Evolutionary conservation across 1,140 invertebrate species (phyloP).

Genomic region (Drosophila neocordata): DNA sequence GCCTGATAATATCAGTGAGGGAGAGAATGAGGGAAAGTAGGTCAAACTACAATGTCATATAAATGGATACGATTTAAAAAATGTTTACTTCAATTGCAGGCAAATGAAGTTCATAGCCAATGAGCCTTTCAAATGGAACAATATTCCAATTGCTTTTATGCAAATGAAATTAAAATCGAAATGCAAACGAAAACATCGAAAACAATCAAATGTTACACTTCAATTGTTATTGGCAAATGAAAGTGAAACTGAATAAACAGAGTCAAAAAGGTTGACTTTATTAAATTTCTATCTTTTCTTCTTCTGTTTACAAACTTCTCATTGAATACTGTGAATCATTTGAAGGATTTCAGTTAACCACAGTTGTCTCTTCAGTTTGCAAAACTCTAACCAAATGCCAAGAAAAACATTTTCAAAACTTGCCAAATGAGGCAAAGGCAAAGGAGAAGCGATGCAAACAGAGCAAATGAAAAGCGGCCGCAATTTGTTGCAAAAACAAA

Average conservation of each 20-base stretch:
- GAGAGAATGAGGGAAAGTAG: not conserved
- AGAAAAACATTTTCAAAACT: conserved; percentile 29
- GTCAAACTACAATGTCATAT: not conserved
- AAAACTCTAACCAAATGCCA: conserved; percentile 23
- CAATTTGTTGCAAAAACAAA: conserved; percentile 69
- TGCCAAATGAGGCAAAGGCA: conserved; percentile 41
- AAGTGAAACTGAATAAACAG: not conserved
- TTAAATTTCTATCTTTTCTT: not conserved
- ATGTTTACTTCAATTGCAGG: conserved; percentile 8
- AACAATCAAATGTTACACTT: conserved; percentile 25
- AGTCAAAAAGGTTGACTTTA: not conserved
- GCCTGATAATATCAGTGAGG: not conserved
- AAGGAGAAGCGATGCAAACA: conserved; percentile 11
- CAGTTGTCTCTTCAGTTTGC: not conserved
- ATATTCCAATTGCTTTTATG: conserved; percentile 31
- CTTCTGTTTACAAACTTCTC: not conserved
- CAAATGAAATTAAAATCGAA: conserved; percentile 20
- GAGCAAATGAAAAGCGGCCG: conserved; percentile 42
- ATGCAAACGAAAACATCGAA: conserved; percentile 28
- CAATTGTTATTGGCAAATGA: conserved; percentile 19
- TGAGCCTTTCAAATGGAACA: conserved; percentile 35
- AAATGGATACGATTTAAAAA: not conserved
- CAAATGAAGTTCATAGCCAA: conserved; percentile 25
- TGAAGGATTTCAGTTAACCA: not conserved
- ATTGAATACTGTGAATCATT: not conserved